phyloP scores from a whole-genome alignment of 2,113 vertebrate species.

The Myodes glareolus region DNA sequence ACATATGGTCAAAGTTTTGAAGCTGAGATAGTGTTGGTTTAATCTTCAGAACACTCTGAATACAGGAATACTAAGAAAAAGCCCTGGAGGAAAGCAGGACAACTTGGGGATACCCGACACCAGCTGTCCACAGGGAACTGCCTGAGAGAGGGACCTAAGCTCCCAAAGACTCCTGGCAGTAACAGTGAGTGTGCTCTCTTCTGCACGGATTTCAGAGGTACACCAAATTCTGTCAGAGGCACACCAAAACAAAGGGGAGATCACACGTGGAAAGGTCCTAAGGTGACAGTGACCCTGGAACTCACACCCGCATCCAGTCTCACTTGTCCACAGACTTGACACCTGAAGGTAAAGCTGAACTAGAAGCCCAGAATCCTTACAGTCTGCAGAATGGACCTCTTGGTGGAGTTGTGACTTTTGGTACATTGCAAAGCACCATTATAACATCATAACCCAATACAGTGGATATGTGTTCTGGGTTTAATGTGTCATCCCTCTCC shows the following conservation, averaged over 20 bases:
- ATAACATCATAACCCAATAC: background rate
- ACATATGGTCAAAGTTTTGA: background rate
- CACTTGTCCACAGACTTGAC: background rate
- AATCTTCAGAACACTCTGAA: background rate
- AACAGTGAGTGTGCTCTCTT: background rate
- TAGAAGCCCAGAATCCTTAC: background rate
- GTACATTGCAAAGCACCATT: background rate
- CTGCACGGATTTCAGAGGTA: background rate
- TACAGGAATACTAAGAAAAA: background rate
- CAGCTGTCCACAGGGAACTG: background rate
- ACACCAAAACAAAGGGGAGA: background rate
- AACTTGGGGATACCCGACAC: background rate
- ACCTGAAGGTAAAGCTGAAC: background rate
- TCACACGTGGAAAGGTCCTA: fast-evolving
- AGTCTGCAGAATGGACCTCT: background rate
- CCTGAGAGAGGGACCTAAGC: background rate
- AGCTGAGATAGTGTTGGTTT: background rate
- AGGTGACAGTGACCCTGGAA: background rate
- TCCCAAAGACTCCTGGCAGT: background rate
- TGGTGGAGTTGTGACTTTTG: background rate
- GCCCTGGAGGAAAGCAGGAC: background rate
- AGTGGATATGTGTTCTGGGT: background rate
- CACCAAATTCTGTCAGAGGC: background rate
- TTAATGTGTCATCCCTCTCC: background rate
- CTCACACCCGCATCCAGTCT: background rate